Conservation (phyloP, 2,113 vertebrate species). For the Cercopithecus mona region DNA sequence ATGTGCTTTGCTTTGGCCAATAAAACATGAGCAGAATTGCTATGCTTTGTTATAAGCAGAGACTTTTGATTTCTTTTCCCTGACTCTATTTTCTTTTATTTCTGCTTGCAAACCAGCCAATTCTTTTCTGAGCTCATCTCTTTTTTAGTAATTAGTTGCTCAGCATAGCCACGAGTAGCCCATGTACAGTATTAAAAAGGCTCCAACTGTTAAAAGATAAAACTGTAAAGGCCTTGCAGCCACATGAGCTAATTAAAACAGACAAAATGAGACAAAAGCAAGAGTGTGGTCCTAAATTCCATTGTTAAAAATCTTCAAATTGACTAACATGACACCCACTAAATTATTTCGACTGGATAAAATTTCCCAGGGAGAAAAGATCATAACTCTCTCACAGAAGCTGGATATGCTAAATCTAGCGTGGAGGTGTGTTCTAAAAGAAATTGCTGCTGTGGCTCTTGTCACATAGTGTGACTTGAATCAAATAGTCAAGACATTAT, state of each 20-base stretch:
- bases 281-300: not conserved
- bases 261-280: not conserved
- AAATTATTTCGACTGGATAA: not conserved
- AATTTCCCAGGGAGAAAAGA: not conserved
- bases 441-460: not conserved
- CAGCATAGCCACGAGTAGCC: not conserved
- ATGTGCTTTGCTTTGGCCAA: not conserved
- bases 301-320: conserved; percentile 24
- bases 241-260: conserved; percentile 8
- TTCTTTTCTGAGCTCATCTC: conserved; percentile 1
- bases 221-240: not conserved
- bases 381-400: not conserved
- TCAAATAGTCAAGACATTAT: not conserved
- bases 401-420: not conserved
- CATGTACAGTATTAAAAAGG: not conserved
- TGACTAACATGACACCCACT: not conserved
- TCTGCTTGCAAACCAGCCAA: not conserved
- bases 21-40: not conserved
- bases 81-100: not conserved
- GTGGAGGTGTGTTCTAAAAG: not conserved
- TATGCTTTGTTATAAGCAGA: not conserved
- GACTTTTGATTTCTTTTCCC: not conserved
- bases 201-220: not conserved
- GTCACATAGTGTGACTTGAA: not conserved
- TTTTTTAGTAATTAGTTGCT: conserved; percentile 27